Conservation (phyloP, 2,113 vertebrate species). For the Phocoena sinus region DNA sequence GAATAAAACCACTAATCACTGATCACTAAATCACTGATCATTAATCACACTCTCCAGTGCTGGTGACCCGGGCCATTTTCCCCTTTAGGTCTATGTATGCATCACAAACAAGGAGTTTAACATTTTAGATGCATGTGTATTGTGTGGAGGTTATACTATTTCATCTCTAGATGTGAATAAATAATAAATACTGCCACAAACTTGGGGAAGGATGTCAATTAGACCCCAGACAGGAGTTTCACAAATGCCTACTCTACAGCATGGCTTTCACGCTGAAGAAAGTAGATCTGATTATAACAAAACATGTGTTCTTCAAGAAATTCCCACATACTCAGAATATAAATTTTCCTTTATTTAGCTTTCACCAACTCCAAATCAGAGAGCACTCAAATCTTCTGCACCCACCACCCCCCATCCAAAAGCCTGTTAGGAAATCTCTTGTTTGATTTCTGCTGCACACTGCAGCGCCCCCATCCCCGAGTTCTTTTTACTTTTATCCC, state of each 20-base stretch:
- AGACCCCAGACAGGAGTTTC: slow-evolving; percentile 42
- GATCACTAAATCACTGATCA: slow-evolving; percentile 86
- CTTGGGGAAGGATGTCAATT: slow-evolving; percentile 62
- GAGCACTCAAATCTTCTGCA: not conserved
- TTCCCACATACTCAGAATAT: slow-evolving; percentile 6
- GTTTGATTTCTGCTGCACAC: slow-evolving; percentile 17
- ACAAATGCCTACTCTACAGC: slow-evolving; percentile 42
- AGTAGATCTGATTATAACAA: slow-evolving; percentile 51
- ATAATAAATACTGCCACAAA: slow-evolving; percentile 57
- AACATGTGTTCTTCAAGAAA: slow-evolving; percentile 55
- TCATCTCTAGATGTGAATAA: slow-evolving; percentile 52
- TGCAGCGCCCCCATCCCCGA: not conserved
- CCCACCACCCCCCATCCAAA: not conserved
- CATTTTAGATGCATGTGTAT: slow-evolving; percentile 45
- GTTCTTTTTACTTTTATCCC: slow-evolving; percentile 49
- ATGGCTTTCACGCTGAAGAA: slow-evolving; percentile 28
- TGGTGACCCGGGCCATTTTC: slow-evolving; percentile 76
- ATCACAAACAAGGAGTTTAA: slow-evolving; percentile 78
- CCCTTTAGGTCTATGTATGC: slow-evolving; percentile 73
- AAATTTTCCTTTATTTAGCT: slow-evolving; percentile 20
- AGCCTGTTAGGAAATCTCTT: not conserved
- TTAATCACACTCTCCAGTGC: slow-evolving; percentile 83
- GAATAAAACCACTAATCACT: slow-evolving; percentile 89
- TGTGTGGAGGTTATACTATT: slow-evolving; percentile 16
- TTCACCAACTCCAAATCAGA: slow-evolving; percentile 27